Base-by-base conservation (phyloP, 2,888 invertebrate species). In the Drosophila siamana region DNA sequence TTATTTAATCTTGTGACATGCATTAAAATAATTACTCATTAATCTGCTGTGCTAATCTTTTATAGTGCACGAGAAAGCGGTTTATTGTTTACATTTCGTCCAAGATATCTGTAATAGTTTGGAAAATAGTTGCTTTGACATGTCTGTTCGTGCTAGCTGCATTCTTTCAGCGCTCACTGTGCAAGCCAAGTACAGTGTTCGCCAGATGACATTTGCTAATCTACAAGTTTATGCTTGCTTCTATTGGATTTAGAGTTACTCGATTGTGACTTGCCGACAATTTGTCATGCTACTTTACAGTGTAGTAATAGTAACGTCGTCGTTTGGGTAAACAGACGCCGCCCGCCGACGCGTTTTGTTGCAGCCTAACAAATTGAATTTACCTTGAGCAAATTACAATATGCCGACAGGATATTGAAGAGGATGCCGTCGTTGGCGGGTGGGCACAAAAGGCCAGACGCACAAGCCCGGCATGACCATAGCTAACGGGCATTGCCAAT, bases 321-420 rank as follows among this genome's bases (percentile, higher is more conserved):
- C 57, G 46, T 56, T 78, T 50, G 38, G 15, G 62, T 70, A 64
- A 75, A 74, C 68, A 70, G 78, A 74, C 62, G 68, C 28, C 74
- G 69, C 43, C 60, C 15, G 26, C 24, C 15, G 50, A 6, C 38
- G 62, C 28, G 74, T 54, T 47, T 59, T 64, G 71, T 60, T 60
- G 61, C 55, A 51, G 61, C 40, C 56, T 64, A 60, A 22, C 15
- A 73, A 66, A 76, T 80, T 66, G 59, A 62, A 57, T 77, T 80
- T 74, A 54, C 54, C 69, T 76, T 65, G 64, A 56, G 46, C 59
- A 60, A 76, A 65, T 70, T 64, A 67, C 64, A 62, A 65, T 59
- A 54, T 67, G 52, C 33, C 47, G 51, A 43, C 62, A 61, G 48
- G 51, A 66, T 46, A 44, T 50, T 44, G 44, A 13, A 28, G 43